Evolutionary conservation across 2,797 vertebrate species (phyloP).

Genomic region (Scolopax bukidnonensis): DNA sequence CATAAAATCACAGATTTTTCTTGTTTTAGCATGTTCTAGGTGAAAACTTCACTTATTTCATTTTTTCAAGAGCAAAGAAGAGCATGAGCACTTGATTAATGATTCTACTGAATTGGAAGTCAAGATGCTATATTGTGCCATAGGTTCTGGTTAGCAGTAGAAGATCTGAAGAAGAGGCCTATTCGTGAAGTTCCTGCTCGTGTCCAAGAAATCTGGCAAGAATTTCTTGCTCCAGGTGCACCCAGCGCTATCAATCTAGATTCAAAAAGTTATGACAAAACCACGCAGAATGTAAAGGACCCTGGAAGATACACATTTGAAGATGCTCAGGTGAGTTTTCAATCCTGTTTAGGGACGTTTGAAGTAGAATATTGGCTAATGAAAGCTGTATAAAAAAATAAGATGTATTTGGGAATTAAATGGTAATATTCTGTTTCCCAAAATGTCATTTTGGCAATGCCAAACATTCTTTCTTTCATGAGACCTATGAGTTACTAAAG

Average conservation of each 20-base stretch:
- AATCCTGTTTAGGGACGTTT: not conserved
- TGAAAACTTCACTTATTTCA: not conserved
- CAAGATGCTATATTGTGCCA: not conserved
- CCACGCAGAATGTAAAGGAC: conserved; percentile 96
- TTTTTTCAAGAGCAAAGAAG: not conserved
- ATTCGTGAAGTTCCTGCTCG: conserved; percentile 91
- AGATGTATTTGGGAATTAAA: not conserved
- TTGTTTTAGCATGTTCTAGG: not conserved
- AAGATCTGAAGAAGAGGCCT: conserved; percentile 94
- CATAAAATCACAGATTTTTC: not conserved
- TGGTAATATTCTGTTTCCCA: not conserved
- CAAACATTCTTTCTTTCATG: not conserved
- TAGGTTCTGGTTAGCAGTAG: conserved; percentile 97
- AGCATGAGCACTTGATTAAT: not conserved
- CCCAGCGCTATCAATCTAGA: conserved; percentile 97
- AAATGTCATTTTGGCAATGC: not conserved
- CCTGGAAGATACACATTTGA: conserved; percentile 94
- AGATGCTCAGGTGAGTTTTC: conserved; percentile 90
- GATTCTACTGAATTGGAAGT: not conserved
- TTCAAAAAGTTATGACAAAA: conserved; percentile 97
- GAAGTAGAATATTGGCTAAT: not conserved
- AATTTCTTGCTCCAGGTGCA: conserved; percentile 94
- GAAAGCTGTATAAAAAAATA: not conserved
- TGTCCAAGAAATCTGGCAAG: conserved; percentile 97
- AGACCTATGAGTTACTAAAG: not conserved